phyloP scores from a whole-genome alignment of 2,113 vertebrate species.

The Cyanistes caeruleus region DNA sequence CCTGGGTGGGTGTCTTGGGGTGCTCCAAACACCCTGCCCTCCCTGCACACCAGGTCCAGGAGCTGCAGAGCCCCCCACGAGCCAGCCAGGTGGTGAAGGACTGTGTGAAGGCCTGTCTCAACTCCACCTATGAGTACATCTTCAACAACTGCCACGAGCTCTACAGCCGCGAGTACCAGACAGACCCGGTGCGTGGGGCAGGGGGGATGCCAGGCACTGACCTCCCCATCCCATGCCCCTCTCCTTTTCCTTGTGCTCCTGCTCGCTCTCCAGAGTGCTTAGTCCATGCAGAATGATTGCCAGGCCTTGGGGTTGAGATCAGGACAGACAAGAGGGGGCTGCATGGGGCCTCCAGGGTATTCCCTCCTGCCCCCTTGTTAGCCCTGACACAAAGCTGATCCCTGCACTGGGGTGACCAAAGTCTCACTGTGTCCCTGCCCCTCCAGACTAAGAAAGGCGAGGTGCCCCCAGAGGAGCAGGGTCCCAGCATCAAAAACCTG shows the following conservation, averaged over 20 bases:
- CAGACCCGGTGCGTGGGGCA: conserved; percentile 83
- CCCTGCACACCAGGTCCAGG: conserved; percentile 83
- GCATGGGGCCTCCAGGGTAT: not conserved
- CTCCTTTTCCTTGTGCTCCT: not conserved
- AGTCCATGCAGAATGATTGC: not conserved
- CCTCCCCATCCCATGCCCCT: not conserved
- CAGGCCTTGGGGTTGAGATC: not conserved
- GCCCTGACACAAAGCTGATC: fast-evolving
- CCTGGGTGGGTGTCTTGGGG: not conserved
- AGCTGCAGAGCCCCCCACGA: conserved; percentile 93
- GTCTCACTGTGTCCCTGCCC: not conserved
- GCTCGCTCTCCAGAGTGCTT: not conserved
- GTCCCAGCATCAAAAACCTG: conserved; percentile 97
- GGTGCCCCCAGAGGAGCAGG: conserved; percentile 94
- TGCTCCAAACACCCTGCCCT: not conserved
- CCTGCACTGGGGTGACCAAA: not conserved
- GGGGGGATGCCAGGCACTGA: not conserved
- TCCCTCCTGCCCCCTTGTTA: not conserved
- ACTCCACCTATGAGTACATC: conserved; percentile 98
- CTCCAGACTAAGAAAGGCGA: conserved; percentile 90
- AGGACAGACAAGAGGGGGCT: not conserved
- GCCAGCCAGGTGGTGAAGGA: conserved; percentile 98
- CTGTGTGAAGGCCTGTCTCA: conserved; percentile 96
- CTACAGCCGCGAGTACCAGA: conserved; percentile 96
- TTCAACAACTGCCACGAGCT: conserved; percentile 98